These are phyloP conservation scores for Eucriotettix oculatus DNA, from an alignment of 2,888 invertebrate genomes.

Conservation along the genomic window DNA sequence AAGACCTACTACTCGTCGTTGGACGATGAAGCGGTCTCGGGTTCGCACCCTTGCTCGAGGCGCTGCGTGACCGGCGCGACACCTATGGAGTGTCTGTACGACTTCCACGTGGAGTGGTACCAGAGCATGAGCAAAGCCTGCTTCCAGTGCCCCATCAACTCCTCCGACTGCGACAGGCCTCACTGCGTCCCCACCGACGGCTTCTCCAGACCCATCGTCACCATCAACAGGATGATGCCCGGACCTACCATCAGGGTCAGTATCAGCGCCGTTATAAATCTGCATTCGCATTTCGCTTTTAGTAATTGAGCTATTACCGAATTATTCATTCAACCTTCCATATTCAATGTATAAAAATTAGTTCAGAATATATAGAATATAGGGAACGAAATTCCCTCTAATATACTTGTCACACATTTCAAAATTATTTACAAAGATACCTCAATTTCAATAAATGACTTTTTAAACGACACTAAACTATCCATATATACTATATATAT, in stretches of 20 bases:
- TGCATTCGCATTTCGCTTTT: too few relatives aligned
- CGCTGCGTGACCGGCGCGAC: constrained; percentile 39
- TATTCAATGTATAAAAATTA: too few relatives aligned
- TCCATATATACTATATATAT: too few relatives aligned
- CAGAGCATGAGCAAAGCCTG: constrained; percentile 80
- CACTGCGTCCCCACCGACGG: constrained; percentile 81
- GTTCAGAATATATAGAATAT: too few relatives aligned
- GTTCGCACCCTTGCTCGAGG: constrained; percentile 43
- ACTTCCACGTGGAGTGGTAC: constrained; percentile 66
- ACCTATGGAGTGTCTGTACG: constrained; percentile 52
- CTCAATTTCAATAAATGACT: too few relatives aligned
- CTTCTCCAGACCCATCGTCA: constrained; percentile 51
- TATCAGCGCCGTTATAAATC: background rate
- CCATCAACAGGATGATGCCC: constrained; percentile 73
- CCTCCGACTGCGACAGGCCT: constrained; percentile 53
- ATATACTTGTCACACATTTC: too few relatives aligned
- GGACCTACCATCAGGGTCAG: constrained; percentile 68
- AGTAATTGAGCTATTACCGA: too few relatives aligned
- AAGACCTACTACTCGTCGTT: background rate
- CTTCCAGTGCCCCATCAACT: constrained; percentile 59
- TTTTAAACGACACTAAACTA: too few relatives aligned
- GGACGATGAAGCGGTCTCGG: background rate
- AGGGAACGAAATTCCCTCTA: too few relatives aligned
- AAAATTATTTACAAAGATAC: too few relatives aligned
- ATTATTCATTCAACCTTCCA: too few relatives aligned